Conservation (phyloP, 2,113 vertebrate genomes). For the Reinhardtius hippoglossoides region DNA sequence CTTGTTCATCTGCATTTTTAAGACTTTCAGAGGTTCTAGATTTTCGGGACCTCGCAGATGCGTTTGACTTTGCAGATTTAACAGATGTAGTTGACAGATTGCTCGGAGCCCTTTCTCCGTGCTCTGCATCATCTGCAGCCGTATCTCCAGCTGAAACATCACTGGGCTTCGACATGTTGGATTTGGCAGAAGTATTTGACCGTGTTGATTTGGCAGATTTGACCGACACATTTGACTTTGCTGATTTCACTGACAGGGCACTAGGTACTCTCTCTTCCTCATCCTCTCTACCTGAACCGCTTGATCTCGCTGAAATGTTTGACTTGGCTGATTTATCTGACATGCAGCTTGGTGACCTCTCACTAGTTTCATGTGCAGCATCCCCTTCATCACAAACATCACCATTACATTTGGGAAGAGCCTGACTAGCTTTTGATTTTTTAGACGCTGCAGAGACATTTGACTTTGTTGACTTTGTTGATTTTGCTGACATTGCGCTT, state of each 20-base stretch:
- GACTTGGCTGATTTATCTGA: conserved; percentile 56
- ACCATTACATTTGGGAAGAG: background rate
- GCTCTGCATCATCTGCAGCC: conserved; percentile 10
- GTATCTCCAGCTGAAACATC: conserved; percentile 43
- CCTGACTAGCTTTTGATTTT: background rate
- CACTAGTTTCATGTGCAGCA: background rate
- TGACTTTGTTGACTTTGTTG: conserved; percentile 46
- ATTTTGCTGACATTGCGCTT: conserved; percentile 58
- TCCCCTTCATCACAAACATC: conserved; percentile 8
- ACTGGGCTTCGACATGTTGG: conserved; percentile 36
- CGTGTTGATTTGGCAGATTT: background rate
- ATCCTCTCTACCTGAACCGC: conserved; percentile 1
- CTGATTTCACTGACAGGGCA: conserved; percentile 55
- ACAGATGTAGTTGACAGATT: conserved; percentile 48
- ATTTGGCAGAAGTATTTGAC: conserved; percentile 51
- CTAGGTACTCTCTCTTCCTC: conserved; percentile 42
- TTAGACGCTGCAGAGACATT: conserved; percentile 24
- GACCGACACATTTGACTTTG: background rate
- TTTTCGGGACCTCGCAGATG: conserved; percentile 12
- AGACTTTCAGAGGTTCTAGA: too few species aligned
- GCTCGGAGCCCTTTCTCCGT: conserved; percentile 37
- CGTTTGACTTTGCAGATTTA: conserved; percentile 49
- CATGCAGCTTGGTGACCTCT: conserved; percentile 40
- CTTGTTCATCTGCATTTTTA: too few species aligned
- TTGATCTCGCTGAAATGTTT: conserved; percentile 48